Base-by-base conservation (phyloP, 2,888 invertebrate species). In the Galerucella nymphaeae region DNA sequence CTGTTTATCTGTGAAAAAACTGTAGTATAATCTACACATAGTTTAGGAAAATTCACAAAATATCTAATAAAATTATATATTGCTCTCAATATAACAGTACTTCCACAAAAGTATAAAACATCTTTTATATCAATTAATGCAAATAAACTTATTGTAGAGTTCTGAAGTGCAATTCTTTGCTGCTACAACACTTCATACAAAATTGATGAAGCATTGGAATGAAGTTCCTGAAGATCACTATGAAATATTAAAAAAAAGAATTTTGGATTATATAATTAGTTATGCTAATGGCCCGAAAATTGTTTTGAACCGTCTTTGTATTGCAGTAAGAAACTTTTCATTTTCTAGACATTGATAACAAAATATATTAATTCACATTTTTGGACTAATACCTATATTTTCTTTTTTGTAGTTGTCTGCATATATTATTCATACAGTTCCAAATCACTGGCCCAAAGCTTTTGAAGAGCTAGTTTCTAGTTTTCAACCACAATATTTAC, bases 121-220 rank as follows among this genome's bases (percentile, higher is more conserved):
- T 42, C 10, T 42, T 6, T 11, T 11, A 42, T 42, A 42, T 0
- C 13, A 42, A 4, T 0, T 13, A 11, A 42, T 23, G 48, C 53
- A 61, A 23, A 13, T 61, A 61, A 23, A 13, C 2, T 11, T 23
- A n/a, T 88, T 89, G 61, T 85, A 96, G 96, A 90, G 91, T 70
- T 92, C 93, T 77, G 97, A 97, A 88, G 94, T 96, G 45, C 97
- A 97, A 86, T 97, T 96, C 87, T 98, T 96, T 89, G 97, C 94
- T 70, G 97, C 97, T 5, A 94, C 94, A 63, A 96, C 96, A 38
- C 86, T 98, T 23, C 95, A 97, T 82, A 92, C 93, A 0, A 98
- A 98, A 86, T 90, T 98, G 66, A 91, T 95, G 80, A 93, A 95
- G 83, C 93, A 92, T 83, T 97, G 96, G 96, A 89, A 91, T 83